phyloP scores from a whole-genome alignment of 2,888 invertebrate genomes.

The Caenorhabditis sp. region DNA sequence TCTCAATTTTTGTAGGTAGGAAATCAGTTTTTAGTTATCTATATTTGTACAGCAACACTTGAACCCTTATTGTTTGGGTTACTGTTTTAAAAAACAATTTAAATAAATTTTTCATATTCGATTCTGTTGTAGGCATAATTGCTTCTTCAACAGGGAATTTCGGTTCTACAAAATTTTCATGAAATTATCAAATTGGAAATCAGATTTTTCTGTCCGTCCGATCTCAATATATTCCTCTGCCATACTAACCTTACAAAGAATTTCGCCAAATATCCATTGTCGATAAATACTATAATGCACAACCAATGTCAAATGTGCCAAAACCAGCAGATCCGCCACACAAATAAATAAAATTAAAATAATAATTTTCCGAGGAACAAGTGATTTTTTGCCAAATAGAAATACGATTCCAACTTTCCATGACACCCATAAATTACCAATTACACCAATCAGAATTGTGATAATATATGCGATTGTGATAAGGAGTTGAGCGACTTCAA shows the following conservation, averaged over 20 bases:
- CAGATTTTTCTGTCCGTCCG: neutral
- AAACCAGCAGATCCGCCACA: constrained; percentile 41
- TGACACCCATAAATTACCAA: constrained; percentile 48
- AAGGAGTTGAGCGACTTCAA: constrained; percentile 16
- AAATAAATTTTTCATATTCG: too few species aligned
- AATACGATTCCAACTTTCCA: constrained; percentile 47
- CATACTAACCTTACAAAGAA: constrained; percentile 30
- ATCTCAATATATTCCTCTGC: too few species aligned
- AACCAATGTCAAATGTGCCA: constrained; percentile 32
- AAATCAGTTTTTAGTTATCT: too few species aligned
- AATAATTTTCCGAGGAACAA: constrained; percentile 22
- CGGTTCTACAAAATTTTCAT: too few species aligned
- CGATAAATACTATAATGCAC: constrained; percentile 42
- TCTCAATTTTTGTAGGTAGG: too few species aligned
- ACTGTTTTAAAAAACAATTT: too few species aligned
- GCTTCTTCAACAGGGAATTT: too few species aligned
- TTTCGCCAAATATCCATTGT: constrained; percentile 42
- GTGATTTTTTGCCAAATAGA: constrained; percentile 24
- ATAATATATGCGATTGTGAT: constrained; percentile 38
- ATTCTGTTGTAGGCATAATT: too few species aligned
- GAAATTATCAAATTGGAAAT: too few species aligned
- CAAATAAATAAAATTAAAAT: constrained; percentile 44
- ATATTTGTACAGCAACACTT: too few species aligned
- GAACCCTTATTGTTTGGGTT: too few species aligned
- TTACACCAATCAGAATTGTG: constrained; percentile 38